A percentile compares a stretch with the other conserved stretches of the same genome.
Conservation (phyloP, 2,113 vertebrate species). For the Ciconia maguari region DNA sequence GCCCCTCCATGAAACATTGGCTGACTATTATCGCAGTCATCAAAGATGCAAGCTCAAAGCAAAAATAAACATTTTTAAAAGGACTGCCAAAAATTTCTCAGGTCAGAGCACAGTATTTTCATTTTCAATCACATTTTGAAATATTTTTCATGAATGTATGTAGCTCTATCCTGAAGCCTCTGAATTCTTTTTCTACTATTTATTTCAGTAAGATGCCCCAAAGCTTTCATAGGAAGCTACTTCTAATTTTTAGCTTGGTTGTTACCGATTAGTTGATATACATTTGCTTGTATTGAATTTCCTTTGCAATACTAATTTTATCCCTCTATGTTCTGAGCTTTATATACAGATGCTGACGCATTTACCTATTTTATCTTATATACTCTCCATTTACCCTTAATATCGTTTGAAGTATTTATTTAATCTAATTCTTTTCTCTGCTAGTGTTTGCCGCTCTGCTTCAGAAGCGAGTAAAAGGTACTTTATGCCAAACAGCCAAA, state of each 20-base stretch:
- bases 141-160: background rate
- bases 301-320: background rate
- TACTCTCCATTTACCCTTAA: background rate
- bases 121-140: background rate
- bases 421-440: background rate
- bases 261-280: background rate
- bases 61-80: background rate
- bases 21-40: background rate
- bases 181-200: background rate
- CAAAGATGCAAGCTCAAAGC: background rate
- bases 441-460: background rate
- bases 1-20: background rate
- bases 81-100: background rate
- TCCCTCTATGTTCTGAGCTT: background rate
- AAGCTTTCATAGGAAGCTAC: background rate
- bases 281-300: background rate
- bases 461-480: background rate
- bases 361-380: background rate
- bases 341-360: background rate
- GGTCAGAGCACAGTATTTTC: background rate
- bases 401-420: background rate
- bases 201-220: background rate
- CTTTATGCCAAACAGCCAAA: background rate
- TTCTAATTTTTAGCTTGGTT: background rate
- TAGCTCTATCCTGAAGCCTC: background rate